Base-by-base conservation (phyloP, 35 echinoderm and acorn worm genomes). In the Anneissia japonica region DNA sequence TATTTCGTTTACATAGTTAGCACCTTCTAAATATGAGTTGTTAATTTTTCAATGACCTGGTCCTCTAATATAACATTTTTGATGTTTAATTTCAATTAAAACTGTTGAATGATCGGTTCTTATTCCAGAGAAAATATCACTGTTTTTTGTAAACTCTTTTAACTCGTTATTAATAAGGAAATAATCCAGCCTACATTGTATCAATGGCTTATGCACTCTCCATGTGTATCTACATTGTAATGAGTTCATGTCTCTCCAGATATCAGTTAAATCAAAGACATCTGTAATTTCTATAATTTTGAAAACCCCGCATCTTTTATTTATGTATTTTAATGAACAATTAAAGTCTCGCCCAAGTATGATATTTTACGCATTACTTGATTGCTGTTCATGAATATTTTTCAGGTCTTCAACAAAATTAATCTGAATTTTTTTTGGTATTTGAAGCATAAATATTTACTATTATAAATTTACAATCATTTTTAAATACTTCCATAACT, bases 151-250 rank as follows among this genome's bases (percentile, higher is more conserved):
- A 75, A 30, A 75, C 26, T 75, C 73, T 32, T 30, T n/a, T 75
- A 75, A 75, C 3, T 32, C 26, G 23, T 75, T 75, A 75, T 23
- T 75, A 75, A 75, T 32, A 75, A 75, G 4, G 26, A 75, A 75
- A 75, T 75, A 75, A 75, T 75, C 73, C 31, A 75, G 73, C 26
- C 73, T 75, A 23, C 73, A 75, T 32, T 75, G 73, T 30, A 75
- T 26, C 7, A 75, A 32, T 9, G 73, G 73, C 26, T 26, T 75
- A 7, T 6, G 73, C 23, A 9, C 5, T 7, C 73, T n/a, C 73
- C 73, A 75, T 6, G 73, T 75, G 73, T 30, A 75, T 26, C 73
- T 75, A 75, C 23, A 32, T 75, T n/a, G 3, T 75, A 30, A n/a
- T 30, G 73, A 23, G 31, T 75, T 4, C 31, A 75, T n/a, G 26